phyloP scores from a whole-genome alignment of 2,113 vertebrate genomes.

The Anhinga anhinga region DNA sequence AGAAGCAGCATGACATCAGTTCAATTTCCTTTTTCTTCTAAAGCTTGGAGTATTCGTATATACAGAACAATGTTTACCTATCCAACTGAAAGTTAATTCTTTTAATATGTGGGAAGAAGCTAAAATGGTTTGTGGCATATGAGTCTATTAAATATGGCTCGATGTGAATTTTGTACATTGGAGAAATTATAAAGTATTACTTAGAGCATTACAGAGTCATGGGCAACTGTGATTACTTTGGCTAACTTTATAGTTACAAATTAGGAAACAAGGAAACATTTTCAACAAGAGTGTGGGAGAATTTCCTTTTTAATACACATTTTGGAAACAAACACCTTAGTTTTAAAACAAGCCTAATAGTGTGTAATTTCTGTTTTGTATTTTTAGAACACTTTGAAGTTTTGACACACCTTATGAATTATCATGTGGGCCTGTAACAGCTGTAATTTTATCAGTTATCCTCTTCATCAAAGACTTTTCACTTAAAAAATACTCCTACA shows the following conservation, averaged over 20 bases:
- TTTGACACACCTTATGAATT: constrained; percentile 31
- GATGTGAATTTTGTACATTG: not conserved
- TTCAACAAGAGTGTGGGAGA: not conserved
- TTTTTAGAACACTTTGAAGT: constrained; percentile 35
- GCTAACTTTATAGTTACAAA: not conserved
- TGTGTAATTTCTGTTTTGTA: constrained; percentile 15
- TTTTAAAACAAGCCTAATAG: constrained; percentile 10
- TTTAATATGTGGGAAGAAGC: not conserved
- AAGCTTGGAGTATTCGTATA: not conserved
- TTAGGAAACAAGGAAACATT: not conserved
- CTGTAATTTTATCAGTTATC: not conserved
- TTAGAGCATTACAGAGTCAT: not conserved
- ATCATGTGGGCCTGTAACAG: not conserved
- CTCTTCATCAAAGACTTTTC: not conserved
- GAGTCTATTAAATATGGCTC: not conserved
- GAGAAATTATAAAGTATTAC: not conserved
- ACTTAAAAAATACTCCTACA: not conserved
- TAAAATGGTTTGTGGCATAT: not conserved
- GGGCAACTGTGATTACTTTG: not conserved
- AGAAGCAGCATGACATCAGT: not conserved
- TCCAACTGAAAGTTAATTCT: not conserved
- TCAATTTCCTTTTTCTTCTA: not conserved
- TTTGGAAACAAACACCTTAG: constrained; percentile 34
- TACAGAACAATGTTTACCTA: not conserved
- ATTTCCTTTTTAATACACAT: not conserved